phyloP scores from a whole-genome alignment of 2,113 vertebrate genomes.

The Megalops atlanticus region DNA sequence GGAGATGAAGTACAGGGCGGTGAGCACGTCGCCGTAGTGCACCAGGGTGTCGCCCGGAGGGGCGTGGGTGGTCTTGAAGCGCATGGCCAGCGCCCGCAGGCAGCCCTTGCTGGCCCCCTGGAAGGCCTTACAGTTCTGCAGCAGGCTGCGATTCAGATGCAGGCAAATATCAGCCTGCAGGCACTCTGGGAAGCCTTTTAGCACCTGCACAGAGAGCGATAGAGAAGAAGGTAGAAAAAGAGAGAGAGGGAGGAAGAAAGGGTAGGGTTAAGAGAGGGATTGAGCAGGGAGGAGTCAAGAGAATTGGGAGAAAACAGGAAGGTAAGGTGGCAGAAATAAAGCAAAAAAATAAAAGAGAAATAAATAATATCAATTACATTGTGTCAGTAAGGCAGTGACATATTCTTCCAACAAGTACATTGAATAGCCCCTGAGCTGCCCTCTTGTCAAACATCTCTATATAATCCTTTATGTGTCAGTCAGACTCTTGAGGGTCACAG shows the following conservation, averaged over 20 bases:
- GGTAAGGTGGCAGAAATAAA: not conserved
- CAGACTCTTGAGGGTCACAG: not conserved
- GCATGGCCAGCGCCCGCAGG: conserved; percentile 83
- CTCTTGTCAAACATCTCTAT: not conserved
- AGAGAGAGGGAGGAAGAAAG: conserved; percentile 9
- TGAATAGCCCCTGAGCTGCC: no score
- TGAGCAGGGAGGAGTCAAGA: not conserved
- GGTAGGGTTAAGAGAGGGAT: not conserved
- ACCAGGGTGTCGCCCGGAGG: conserved; percentile 92
- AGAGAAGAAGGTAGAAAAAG: not conserved
- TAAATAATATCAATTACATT: not conserved
- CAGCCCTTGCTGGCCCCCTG: conserved; percentile 88
- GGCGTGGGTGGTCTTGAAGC: conserved; percentile 89
- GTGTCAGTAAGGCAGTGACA: not conserved
- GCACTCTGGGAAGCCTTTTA: conserved; percentile 95
- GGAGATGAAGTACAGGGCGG: conserved; percentile 91
- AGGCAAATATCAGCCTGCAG: conserved; percentile 95
- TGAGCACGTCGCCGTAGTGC: conserved; percentile 87
- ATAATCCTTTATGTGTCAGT: not conserved
- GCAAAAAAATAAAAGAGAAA: not conserved
- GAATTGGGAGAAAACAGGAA: not conserved
- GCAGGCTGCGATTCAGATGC: conserved; percentile 88
- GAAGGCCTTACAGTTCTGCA: conserved; percentile 93
- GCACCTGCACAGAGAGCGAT: conserved; percentile 70
- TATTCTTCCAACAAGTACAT: no score